A percentile compares a stretch with the other conserved stretches of the same genome.
Evolutionary conservation across 1,140 invertebrate genomes (phyloP).

Genomic region (Drosophila sp.): DNA sequence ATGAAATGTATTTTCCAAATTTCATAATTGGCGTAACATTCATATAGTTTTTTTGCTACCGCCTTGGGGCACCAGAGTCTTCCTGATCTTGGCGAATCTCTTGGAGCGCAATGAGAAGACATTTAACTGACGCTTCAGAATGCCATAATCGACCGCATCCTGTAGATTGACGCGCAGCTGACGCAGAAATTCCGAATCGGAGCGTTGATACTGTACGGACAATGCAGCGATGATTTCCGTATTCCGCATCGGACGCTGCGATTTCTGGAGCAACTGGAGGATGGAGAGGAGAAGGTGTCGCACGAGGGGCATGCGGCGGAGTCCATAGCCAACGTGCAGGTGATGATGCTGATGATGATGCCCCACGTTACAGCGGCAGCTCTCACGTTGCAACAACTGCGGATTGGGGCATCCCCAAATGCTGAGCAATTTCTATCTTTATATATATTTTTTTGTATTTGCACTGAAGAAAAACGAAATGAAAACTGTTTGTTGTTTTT

Average conservation of each 20-base stretch:
- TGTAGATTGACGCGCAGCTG: slow-evolving; percentile 49
- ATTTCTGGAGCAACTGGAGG: slow-evolving; percentile 32
- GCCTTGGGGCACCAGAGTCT: slow-evolving; percentile 7
- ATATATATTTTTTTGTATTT: not conserved
- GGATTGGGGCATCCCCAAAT: slow-evolving; percentile 15
- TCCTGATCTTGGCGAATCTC: slow-evolving; percentile 36
- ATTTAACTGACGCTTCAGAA: slow-evolving; percentile 42
- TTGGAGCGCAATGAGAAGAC: slow-evolving; percentile 21
- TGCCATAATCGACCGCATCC: slow-evolving; percentile 55
- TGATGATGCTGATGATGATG: not conserved
- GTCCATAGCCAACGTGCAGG: slow-evolving; percentile 39
- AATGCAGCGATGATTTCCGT: slow-evolving; percentile 36
- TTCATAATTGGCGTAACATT: no score
- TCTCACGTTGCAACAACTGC: not conserved
- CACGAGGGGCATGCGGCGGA: slow-evolving; percentile 17
- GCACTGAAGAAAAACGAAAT: slow-evolving; percentile 13
- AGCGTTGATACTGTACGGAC: slow-evolving; percentile 14
- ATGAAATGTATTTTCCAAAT: not conserved
- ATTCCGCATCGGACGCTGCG: slow-evolving; percentile 41
- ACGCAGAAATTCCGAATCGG: slow-evolving; percentile 54
- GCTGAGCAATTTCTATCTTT: slow-evolving; percentile 4
- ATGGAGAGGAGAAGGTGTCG: slow-evolving; percentile 45
- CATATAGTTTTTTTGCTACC: not conserved
- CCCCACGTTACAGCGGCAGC: no score
- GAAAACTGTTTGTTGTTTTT: slow-evolving; percentile 18